Base-by-base conservation (phyloP, 2,113 vertebrate species). In the Orcinus orca region DNA sequence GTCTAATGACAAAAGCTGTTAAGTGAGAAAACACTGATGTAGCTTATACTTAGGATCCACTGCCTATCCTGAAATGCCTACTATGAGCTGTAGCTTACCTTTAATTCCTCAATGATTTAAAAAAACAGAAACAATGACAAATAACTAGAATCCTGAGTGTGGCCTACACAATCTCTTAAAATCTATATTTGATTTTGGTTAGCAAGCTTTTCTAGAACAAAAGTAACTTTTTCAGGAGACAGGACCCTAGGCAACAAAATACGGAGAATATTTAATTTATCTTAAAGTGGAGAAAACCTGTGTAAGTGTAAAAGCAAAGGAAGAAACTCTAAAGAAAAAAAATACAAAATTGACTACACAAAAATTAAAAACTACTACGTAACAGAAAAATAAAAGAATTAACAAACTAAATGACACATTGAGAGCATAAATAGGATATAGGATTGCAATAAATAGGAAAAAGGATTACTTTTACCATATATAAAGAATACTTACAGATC, bases 181-280 rank as follows among this genome's bases (percentile, higher is more conserved):
- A 90, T 53, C 17, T 62, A 41, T 47, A 77, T 53, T n/a, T 70
- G 11, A 94, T 70, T 85, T 58, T 58, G 25, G 17, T 80, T 38
- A 93, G 41, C 6, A 63, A 31, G n/a, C 12, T 89, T 94, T 83
- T 71, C 38, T 82, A 81, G 11, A 87, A 90, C 26, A 96, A 92
- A 60, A 67, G 60, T 65, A 74, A 92, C 12, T 60, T 96, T 83
- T 92, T 93, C 33, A 90, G 21, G 65, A 63, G 60, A 53, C 7
- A 60, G n/a, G 47, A 74, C 53, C 11, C 31, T 25, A 36, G 15
- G 21, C n/a, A 92, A 92, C 5, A 88, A 82, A 81, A 44, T 55
- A 68, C 18, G 15, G 53, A 88, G 47, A 86, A 65, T 25, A 82
- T 29, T 92, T 80, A 80, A 84, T 13, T 73, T 12, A 38, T 73